phyloP scores from a whole-genome alignment of 23 tunicate species.

The Halocynthia aurantium region DNA sequence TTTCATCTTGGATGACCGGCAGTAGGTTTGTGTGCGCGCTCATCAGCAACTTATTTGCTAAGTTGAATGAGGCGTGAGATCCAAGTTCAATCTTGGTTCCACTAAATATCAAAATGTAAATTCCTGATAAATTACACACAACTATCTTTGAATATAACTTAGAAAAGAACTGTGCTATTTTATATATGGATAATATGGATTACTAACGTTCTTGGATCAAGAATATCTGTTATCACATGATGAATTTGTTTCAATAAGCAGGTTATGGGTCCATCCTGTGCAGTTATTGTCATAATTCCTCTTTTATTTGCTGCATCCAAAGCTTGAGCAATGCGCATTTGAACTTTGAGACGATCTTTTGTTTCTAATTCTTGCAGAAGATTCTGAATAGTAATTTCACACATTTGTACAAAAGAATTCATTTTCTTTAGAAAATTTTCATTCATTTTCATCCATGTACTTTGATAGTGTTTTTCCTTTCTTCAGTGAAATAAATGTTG shows the following conservation, averaged over 20 bases:
- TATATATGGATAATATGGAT: not conserved
- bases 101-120: conserved; percentile 19
- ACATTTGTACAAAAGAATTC: too few relatives aligned
- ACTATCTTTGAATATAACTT: too few relatives aligned
- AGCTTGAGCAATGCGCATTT: conserved; percentile 27
- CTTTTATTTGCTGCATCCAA: conserved; percentile 36
- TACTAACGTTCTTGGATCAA: conserved; percentile 75
- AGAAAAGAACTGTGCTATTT: not conserved
- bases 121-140: too few relatives aligned
- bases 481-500: too few relatives aligned
- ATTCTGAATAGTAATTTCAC: not conserved
- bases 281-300: conserved; percentile 37
- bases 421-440: too few relatives aligned
- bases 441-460: too few relatives aligned
- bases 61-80: conserved; percentile 50
- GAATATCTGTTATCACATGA: conserved; percentile 69
- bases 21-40: conserved; percentile 14
- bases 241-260: conserved; percentile 62
- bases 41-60: conserved; percentile 34
- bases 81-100: conserved; percentile 52
- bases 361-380: conserved; percentile 6
- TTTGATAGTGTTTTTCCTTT: too few relatives aligned
- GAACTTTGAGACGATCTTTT: conserved; percentile 13
- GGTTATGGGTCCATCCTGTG: conserved; percentile 23
- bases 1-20: conserved; percentile 1